Conservation (phyloP, 2,113 vertebrate genomes). For the Takifugu bimaculatus region DNA sequence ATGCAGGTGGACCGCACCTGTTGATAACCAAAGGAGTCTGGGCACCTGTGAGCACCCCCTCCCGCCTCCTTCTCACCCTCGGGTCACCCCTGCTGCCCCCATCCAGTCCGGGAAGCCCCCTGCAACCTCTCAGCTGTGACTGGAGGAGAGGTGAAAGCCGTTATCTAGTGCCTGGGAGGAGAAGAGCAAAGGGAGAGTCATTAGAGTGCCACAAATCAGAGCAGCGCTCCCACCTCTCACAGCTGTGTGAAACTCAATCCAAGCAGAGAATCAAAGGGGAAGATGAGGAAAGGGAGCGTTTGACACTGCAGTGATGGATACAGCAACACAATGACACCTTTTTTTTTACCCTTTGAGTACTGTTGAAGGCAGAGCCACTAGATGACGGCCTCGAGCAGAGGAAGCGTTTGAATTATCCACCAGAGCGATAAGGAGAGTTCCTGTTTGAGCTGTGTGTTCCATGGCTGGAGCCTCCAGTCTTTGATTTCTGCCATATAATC, state of each 20-base stretch:
- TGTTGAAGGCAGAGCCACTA: slow-evolving; percentile 47
- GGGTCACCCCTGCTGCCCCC: slow-evolving; percentile 40
- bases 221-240: slow-evolving; percentile 30
- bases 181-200: slow-evolving; percentile 31
- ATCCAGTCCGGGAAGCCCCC: slow-evolving; percentile 19
- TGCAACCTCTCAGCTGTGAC: slow-evolving; percentile 26
- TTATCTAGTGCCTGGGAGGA: slow-evolving; percentile 55
- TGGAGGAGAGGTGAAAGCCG: slow-evolving; percentile 60
- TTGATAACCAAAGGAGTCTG: slow-evolving; percentile 40
- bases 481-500: slow-evolving; percentile 50
- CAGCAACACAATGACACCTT: background rate
- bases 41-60: slow-evolving; percentile 53
- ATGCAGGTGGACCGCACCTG: slow-evolving; percentile 66
- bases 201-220: slow-evolving; percentile 59
- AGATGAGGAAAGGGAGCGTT: background rate
- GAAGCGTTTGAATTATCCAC: slow-evolving; percentile 14
- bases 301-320: background rate
- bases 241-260: slow-evolving; percentile 62
- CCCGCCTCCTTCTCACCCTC: slow-evolving; percentile 40
- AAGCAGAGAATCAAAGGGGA: slow-evolving; percentile 8
- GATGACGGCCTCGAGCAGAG: slow-evolving; percentile 70
- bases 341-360: background rate
- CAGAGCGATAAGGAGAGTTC: slow-evolving; percentile 7
- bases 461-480: slow-evolving; percentile 32
- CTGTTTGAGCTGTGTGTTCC: slow-evolving; percentile 26